Conservation (phyloP, 2,797 vertebrate genomes). For the Coluber constrictor region DNA sequence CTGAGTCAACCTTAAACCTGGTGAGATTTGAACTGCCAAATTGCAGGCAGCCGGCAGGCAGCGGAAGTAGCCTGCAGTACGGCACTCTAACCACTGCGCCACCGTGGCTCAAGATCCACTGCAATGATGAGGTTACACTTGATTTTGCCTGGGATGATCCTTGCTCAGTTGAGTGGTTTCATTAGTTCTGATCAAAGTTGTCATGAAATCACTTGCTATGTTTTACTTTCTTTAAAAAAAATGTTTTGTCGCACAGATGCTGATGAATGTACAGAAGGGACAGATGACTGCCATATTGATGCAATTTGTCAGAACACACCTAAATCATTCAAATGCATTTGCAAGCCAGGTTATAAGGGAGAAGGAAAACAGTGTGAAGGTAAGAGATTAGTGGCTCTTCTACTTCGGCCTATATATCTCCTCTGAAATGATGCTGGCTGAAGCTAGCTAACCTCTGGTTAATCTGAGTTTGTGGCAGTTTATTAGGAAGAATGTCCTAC, state of each 20-base stretch:
- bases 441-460: conserved; percentile 61
- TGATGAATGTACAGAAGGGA: conserved; percentile 88
- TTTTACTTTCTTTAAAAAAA: neutral
- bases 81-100: too few species aligned
- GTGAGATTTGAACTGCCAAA: too few species aligned
- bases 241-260: conserved; percentile 73
- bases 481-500: conserved; percentile 48
- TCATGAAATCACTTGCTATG: conserved; percentile 21
- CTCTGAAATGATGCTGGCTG: conserved; percentile 59
- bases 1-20: too few species aligned
- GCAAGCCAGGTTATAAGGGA: conserved; percentile 93
- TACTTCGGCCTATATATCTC: neutral
- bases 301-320: conserved; percentile 95
- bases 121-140: neutral
- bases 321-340: conserved; percentile 94
- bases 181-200: neutral
- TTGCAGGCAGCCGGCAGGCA: too few species aligned
- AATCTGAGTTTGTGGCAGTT: conserved; percentile 46
- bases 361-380: conserved; percentile 93
- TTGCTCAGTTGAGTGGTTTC: too few species aligned
- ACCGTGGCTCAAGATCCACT: neutral
- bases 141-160: neutral
- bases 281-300: conserved; percentile 95
- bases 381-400: conserved; percentile 66
- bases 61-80: too few species aligned